Evolutionary conservation across 1,140 invertebrate genomes (phyloP), one percentile per base, ranked within the genome.

Genomic region (Ostrea edulis): DNA sequence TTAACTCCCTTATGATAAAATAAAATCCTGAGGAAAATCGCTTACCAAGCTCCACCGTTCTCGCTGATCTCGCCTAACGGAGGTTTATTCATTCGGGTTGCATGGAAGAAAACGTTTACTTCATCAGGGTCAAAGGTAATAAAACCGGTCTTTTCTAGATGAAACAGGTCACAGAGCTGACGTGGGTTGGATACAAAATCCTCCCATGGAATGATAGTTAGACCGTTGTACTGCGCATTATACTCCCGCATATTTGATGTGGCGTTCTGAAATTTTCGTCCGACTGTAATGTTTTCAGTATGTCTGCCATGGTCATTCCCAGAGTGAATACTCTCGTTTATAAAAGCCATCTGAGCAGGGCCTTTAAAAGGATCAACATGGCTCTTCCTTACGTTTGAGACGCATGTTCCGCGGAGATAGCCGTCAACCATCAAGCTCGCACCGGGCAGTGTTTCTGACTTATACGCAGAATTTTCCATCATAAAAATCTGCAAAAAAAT

Each of bases 101-200:
- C 92, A 52, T 92, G 92, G 77, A 92, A 92, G 54, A 92, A 92
- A 1, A 91, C 91, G 51, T 92, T 92, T 8, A 92, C 90, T 83
- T 92, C 91, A 7, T 91, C 90, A 4, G 90, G 88, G 35, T 92
- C 92, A 68, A 87, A 91, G 8, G 90, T 92, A 8, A 92, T 91
- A 20, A 84, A 89, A 2, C 88, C 83, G 62, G 90, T 91, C 51
- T 84, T 90, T 81, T 92, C 92, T 54, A 89, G 29, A 29, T 89
- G 88, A 85, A 92, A 92, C 44, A 91, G 77, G 29, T 90, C 90
- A 83, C 91, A 91, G 0, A 92, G 81, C 9, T 88, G 87, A 14
- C 87, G 53, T 5, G 92, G 92, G 52, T 90, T 91, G 25, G 58
- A 86, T 5, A 89, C 86, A 88, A 92, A 92, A 14, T 92, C 92